Evolutionary conservation across 2,888 invertebrate genomes (phyloP).

Genomic region (Ophion ellenae): DNA sequence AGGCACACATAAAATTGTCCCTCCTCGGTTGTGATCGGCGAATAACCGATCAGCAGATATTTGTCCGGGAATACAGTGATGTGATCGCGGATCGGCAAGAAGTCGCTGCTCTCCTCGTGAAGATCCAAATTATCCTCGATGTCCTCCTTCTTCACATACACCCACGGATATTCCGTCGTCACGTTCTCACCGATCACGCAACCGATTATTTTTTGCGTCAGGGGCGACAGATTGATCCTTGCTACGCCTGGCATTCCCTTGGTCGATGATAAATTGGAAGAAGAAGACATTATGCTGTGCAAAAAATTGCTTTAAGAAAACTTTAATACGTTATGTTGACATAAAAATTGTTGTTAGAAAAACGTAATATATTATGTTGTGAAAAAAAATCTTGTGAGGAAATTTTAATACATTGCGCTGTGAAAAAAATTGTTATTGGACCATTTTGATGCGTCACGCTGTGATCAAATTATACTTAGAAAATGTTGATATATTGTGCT

Average conservation of each 20-base stretch:
- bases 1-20: conserved; percentile 90
- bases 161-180: conserved; percentile 91
- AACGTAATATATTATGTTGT: too few species aligned
- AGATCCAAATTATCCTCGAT: conserved; percentile 87
- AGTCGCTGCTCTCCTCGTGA: conserved; percentile 85
- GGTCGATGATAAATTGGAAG: background rate
- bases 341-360: too few species aligned
- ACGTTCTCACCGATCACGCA: conserved; percentile 89
- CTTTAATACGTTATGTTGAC: too few species aligned
- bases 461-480: too few species aligned
- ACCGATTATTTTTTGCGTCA: conserved; percentile 87
- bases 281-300: background rate
- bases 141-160: conserved; percentile 86
- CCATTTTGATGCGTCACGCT: too few species aligned
- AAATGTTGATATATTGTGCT: too few species aligned
- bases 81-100: conserved; percentile 82
- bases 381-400: too few species aligned
- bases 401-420: too few species aligned
- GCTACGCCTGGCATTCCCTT: conserved; percentile 85
- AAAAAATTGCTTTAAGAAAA: too few species aligned
- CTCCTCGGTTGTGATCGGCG: conserved; percentile 87
- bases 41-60: conserved; percentile 87
- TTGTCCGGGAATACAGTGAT: conserved; percentile 80
- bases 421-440: too few species aligned
- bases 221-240: conserved; percentile 85